phyloP scores from a whole-genome alignment of 2,797 vertebrate genomes.

The Paguma larvata region DNA sequence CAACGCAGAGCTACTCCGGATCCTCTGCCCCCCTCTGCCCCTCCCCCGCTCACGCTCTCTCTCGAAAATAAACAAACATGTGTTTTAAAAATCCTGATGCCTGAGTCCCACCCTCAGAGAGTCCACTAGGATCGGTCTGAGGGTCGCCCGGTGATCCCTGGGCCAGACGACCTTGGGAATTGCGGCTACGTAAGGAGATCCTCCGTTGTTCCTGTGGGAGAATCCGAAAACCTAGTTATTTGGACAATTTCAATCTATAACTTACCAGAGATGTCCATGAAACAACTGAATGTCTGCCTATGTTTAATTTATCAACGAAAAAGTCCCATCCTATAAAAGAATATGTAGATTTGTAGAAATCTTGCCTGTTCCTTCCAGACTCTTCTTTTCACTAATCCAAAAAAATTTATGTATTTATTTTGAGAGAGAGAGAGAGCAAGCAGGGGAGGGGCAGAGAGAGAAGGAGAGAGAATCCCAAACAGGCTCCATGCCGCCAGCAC shows the following conservation, averaged over 20 bases:
- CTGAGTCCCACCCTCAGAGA: neutral
- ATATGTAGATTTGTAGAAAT: neutral
- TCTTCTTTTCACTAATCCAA: neutral
- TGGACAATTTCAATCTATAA: neutral
- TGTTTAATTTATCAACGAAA: neutral
- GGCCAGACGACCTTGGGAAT: neutral
- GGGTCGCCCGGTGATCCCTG: neutral
- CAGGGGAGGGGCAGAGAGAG: too few relatives aligned
- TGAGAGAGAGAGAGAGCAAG: too few relatives aligned
- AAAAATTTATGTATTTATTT: neutral
- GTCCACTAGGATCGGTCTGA: neutral
- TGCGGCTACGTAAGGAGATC: too few relatives aligned
- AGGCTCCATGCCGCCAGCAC: too few relatives aligned
- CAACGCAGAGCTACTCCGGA: too few relatives aligned
- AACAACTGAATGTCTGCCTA: neutral
- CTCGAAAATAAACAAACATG: too few relatives aligned
- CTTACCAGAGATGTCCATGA: neutral
- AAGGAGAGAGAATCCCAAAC: too few relatives aligned
- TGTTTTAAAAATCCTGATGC: neutral
- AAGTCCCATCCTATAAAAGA: neutral
- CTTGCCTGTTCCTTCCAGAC: rapidly evolving
- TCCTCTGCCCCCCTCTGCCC: too few relatives aligned
- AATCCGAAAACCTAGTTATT: neutral
- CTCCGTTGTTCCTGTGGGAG: neutral
- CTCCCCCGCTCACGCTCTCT: too few relatives aligned